Evolutionary conservation across 2,888 invertebrate genomes (phyloP).

Genomic region (Synanthedon andrenaeformis): DNA sequence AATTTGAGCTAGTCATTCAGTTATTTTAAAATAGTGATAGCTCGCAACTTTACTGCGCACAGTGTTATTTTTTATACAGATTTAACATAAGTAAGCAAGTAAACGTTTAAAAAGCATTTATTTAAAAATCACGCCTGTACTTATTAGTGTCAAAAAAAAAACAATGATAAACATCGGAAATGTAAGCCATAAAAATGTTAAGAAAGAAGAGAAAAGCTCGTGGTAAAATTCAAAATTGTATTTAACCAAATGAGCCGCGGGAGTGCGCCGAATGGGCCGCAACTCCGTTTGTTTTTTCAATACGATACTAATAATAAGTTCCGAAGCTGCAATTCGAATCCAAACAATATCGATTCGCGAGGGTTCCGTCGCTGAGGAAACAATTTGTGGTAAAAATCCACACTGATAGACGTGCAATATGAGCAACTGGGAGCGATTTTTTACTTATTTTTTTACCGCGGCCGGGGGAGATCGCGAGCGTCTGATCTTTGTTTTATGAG

Average conservation of each 20-base stretch:
- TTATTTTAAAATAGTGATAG: no score
- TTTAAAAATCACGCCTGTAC: no score
- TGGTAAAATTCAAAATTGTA: slow-evolving; percentile 13
- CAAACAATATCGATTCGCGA: slow-evolving; percentile 52
- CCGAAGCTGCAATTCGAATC: slow-evolving; percentile 36
- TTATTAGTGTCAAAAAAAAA: no score
- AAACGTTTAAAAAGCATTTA: no score
- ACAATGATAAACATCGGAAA: no score
- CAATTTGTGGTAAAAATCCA: slow-evolving; percentile 60
- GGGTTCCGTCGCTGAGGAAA: slow-evolving; percentile 41
- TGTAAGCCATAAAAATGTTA: no score
- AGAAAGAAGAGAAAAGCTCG: background rate
- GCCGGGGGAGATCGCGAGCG: slow-evolving; percentile 50
- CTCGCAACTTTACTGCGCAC: no score
- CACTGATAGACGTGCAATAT: slow-evolving; percentile 50
- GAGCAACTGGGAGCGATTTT: slow-evolving; percentile 54
- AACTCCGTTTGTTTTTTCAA: slow-evolving; percentile 40
- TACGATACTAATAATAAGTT: slow-evolving; percentile 45
- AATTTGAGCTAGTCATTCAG: no score
- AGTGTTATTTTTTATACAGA: no score
- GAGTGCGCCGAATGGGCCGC: slow-evolving; percentile 31
- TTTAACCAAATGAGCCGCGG: slow-evolving; percentile 26
- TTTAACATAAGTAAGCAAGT: no score
- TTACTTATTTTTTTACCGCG: slow-evolving; percentile 38
- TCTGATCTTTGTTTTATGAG: slow-evolving; percentile 71